Conservation (phyloP, 2,113 vertebrate species). For the Herpailurus yagouaroundi region DNA sequence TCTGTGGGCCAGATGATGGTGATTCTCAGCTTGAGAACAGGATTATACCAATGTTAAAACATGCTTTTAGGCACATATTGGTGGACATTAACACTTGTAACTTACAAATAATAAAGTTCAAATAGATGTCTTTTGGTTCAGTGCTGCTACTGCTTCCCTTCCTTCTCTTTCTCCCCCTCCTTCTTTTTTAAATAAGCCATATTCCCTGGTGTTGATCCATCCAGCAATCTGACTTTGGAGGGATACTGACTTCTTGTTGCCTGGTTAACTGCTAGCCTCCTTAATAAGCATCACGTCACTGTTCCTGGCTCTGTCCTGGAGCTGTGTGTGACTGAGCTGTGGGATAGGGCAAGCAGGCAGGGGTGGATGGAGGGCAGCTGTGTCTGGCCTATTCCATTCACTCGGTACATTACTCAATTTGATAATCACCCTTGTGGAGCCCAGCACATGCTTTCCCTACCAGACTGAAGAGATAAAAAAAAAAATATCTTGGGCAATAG, state of each 20-base stretch:
- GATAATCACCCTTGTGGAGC: not conserved
- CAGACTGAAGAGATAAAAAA: not conserved
- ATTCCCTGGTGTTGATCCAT: not conserved
- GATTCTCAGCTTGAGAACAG: not conserved
- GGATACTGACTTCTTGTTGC: not conserved
- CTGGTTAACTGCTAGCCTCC: not conserved
- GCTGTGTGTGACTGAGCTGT: not conserved
- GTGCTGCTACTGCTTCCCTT: not conserved
- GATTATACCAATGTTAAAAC: not conserved
- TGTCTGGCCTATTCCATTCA: not conserved
- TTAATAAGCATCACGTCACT: not conserved
- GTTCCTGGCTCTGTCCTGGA: not conserved
- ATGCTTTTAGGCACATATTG: not conserved
- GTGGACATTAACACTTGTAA: not conserved
- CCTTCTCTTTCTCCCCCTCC: not conserved
- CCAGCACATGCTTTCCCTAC: not conserved
- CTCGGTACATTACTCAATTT: not conserved
- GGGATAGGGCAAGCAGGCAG: rapidly evolving
- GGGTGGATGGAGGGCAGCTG: too few relatives aligned
- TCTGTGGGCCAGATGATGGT: not conserved
- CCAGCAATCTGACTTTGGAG: not conserved
- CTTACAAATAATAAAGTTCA: not conserved
- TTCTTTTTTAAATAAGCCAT: not conserved
- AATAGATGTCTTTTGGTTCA: not conserved
- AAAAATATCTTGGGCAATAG: too few relatives aligned